Evolutionary conservation across 2,113 vertebrate species (phyloP), one percentile per base, ranked within the genome.

Genomic region (Brachyhypopomus gauderio): DNA sequence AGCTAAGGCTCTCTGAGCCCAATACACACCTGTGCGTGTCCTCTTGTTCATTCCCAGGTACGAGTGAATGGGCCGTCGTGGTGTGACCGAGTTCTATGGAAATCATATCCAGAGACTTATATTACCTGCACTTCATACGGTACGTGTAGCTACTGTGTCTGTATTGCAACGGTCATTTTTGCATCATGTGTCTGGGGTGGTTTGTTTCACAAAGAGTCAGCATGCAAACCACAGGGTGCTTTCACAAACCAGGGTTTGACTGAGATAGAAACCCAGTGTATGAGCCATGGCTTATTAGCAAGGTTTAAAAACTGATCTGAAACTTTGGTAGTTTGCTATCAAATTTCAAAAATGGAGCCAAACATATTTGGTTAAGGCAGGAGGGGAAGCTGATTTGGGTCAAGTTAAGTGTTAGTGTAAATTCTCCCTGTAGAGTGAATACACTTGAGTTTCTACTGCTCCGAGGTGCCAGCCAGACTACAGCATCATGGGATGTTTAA

Each of bases 11-110:
- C n/a, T n/a, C n/a, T n/a, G n/a, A n/a, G n/a, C n/a, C n/a, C n/a
- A n/a, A n/a, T 45, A n/a, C n/a, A n/a, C n/a, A n/a, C n/a, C n/a
- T n/a, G n/a, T n/a, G 71, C 80, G 71, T 4, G 6, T 36, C 82
- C 22, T 66, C 81, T 17, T 86, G 59, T 89, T 59, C 84, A 52
- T 89, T 0, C 14, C 80, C 78, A 97, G 96, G 85, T 95, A 75
- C 89, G 93, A 74, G 92, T 96, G 73, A 96, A 95, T 0, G 96
- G 95, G 30, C 96, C 96, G 3, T 96, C 95, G 0, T 96, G 96
- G 96, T 96, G 95, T 36, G 96, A 97, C 81, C 91, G 96, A 72
- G 90, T 97, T 88, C 90, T 97, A 36, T 96, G 95, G 95, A 96
- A 95, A 89, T 96, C 95, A 2, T 95, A 95, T 88, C 94, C 95